Evolutionary conservation across 2,113 vertebrate genomes (phyloP), one percentile per base, ranked within the genome.

Genomic region (Ictalurus punctatus): DNA sequence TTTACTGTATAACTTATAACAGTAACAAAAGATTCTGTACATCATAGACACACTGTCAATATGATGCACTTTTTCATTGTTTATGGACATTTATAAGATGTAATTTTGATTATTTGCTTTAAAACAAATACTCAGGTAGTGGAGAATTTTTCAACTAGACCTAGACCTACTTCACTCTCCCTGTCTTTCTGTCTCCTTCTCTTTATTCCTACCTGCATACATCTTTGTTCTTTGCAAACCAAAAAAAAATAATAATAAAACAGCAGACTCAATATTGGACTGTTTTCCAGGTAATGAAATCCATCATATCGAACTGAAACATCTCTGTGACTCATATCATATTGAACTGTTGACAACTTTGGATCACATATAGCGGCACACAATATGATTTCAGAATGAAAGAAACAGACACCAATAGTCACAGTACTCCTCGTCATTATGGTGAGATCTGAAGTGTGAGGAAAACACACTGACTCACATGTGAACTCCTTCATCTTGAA

Each of bases 381-480:
- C 44, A 79, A 27, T 48, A 52, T 79, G 4, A 27, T 27, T 79
- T 79, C 25, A 2, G 17, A 59, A 59, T 23, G 80, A 37, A 19
- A 37, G 80, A 59, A 8, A 82, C 21, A 82, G 80, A 82, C 37
- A 37, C 17, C 54, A 59, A 8, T 12, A 37, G 30, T 59, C 80
- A 59, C 30, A 34, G 17, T 13, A 34, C 56, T 59, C 54, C 80
- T 59, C 3, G 25, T 52, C 44, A 37, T 82, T 82, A 59, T 59
- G 54, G 17, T 34, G 80, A 59, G 54, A 82, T 13, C 1, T 82
- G 27, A 82, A 34, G 30, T 59, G 80, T 1, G 56, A 59, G 59
- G 48, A 59, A 56, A 82, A 82, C 80, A 82, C 80, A 59, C 56
- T 34, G 54, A 82, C 80, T 59, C 30, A 82, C 30, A 82, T 37